Percentiles rank a stretch among this genome's conserved stretches.
Conservation (phyloP, 2,888 invertebrate genomes). For the Diaprepes abbreviatus region DNA sequence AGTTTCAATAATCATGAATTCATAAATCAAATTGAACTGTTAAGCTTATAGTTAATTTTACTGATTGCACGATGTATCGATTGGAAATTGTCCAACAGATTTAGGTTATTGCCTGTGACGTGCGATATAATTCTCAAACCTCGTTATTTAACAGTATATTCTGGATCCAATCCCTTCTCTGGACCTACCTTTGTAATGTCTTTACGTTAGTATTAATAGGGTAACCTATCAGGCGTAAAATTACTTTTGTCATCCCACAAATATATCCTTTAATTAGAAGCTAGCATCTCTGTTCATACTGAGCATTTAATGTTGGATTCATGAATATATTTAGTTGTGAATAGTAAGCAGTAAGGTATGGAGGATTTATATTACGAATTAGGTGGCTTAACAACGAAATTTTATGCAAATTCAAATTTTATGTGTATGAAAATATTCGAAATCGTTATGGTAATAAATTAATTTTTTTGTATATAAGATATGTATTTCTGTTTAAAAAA, state of each 20-base stretch:
- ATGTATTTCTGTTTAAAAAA: too few species aligned
- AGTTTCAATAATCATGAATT: too few species aligned
- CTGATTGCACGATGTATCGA: not conserved
- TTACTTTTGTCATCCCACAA: conserved; percentile 47
- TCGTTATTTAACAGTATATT: conserved; percentile 13
- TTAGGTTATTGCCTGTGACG: not conserved
- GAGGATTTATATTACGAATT: conserved; percentile 20
- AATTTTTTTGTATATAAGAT: too few species aligned
- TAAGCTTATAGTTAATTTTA: too few species aligned
- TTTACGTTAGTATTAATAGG: conserved; percentile 46
- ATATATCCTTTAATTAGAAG: conserved; percentile 47
- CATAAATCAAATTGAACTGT: too few species aligned
- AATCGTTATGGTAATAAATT: not conserved
- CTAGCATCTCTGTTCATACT: conserved; percentile 33
- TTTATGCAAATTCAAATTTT: conserved; percentile 7
- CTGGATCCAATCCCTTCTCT: conserved; percentile 18
- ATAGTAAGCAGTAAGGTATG: conserved; percentile 16
- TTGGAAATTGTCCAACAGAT: not conserved
- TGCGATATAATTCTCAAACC: not conserved
- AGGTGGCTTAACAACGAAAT: conserved; percentile 8
- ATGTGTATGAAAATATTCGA: not conserved
- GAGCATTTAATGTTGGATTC: conserved; percentile 39
- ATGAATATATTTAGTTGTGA: conserved; percentile 37
- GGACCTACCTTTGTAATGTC: conserved; percentile 46
- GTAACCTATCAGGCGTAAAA: conserved; percentile 46